Base-by-base conservation (phyloP, 2,797 vertebrate genomes). In the Dryobates pubescens region DNA sequence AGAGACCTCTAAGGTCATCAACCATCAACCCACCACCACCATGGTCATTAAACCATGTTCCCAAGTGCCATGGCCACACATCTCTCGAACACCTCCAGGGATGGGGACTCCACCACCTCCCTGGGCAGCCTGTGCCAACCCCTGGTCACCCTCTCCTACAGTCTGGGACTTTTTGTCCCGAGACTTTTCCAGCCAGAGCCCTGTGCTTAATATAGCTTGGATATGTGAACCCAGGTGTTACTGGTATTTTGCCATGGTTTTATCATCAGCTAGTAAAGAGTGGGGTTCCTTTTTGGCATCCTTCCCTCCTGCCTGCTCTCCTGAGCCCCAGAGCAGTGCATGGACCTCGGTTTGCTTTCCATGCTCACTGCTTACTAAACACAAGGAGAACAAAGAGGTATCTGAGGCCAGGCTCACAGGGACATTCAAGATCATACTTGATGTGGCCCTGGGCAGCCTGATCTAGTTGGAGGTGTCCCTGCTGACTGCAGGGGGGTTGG, bases 211-310 rank as follows among this genome's bases (percentile, higher is more conserved):
- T 23, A 62, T 12, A 7, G 62, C 86, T 51, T 0, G 6, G 67
- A 23, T 65, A 59, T 43, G 69, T 75, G 76, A 92, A 80, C 67
- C 76, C 82, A 69, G 80, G 51, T 62, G 85, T 76, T 91, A 47
- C 19, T 94, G 63, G 38, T 65, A 86, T 87, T 93, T 85, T 58
- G 54, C 76, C 51, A 26, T 20, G 79, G 87, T 77, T 96, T 96
- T 89, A 74, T 85, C 88, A 51, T 71, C 45, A 71, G 30, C 57
- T 68, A 14, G 30, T 30, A 20, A 57, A 16, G 49, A 77, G 30
- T 15, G 59, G 45, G 91, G 51, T 65, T 80, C 65, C 54, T 82
- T 89, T 38, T 6, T 68, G 90, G 86, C 51, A 54, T 20, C 77
- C 41, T 64, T 62, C 0, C 0, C 61, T 86, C 56, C 75, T 29